Evolutionary conservation across 2,113 vertebrate genomes (phyloP).

Genomic region (Calonectris borealis): DNA sequence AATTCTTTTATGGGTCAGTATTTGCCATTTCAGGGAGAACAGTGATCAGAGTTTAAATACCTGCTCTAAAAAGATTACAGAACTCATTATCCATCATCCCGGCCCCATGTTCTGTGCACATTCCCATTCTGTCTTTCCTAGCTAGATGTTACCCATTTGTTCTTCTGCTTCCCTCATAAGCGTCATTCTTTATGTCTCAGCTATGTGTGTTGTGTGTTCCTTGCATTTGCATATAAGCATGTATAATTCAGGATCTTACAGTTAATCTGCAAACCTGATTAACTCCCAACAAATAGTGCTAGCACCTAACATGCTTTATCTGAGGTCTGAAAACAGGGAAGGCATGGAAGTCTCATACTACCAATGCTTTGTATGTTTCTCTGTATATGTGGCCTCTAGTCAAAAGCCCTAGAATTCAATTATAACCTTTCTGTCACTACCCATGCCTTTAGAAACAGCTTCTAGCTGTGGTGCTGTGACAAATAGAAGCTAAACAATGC

Average conservation of each 20-base stretch:
- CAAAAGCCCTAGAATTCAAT: neutral
- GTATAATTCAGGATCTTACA: neutral
- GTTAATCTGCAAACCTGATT: slow-evolving; percentile 44
- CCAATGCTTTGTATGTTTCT: neutral
- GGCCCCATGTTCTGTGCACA: fast-evolving
- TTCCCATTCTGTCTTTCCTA: neutral
- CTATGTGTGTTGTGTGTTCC: neutral
- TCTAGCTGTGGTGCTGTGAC: neutral
- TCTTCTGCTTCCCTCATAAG: neutral
- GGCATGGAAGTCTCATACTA: neutral
- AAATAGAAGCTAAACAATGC: neutral
- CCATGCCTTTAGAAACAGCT: neutral
- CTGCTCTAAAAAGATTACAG: neutral
- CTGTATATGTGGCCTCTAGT: neutral
- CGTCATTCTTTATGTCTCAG: neutral
- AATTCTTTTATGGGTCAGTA: neutral
- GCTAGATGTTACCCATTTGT: neutral
- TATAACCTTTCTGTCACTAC: neutral
- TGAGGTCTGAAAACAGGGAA: neutral
- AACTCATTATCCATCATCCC: neutral
- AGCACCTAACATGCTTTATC: neutral
- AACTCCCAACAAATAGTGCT: neutral
- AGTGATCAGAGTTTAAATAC: neutral
- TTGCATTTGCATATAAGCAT: neutral
- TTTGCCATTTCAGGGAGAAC: neutral